Percentiles rank a stretch among this genome's conserved stretches.
Conservation (phyloP, 2,888 invertebrate genomes). For the Seira ritae region DNA sequence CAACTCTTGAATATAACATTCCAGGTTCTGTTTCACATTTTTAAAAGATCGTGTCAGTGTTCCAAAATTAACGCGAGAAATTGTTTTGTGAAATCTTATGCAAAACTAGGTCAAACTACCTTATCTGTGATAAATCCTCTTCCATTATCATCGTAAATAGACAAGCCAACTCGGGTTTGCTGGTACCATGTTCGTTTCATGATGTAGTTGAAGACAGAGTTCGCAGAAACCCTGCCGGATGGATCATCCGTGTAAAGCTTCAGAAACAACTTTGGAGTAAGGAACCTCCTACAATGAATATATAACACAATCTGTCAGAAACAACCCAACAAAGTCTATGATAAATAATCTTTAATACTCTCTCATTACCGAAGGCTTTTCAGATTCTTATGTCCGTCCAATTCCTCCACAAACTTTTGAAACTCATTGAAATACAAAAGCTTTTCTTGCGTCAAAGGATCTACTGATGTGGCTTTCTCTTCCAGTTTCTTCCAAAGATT, state of each 20-base stretch:
- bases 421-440: slow-evolving; percentile 91
- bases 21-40: slow-evolving; percentile 83
- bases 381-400: slow-evolving; percentile 49
- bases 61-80: too few species aligned
- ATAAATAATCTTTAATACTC: neutral
- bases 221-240: slow-evolving; percentile 90
- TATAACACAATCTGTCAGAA: neutral
- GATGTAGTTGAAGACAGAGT: slow-evolving; percentile 94
- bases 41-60: neutral
- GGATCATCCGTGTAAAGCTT: slow-evolving; percentile 91
- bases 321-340: slow-evolving; percentile 1
- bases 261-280: slow-evolving; percentile 91
- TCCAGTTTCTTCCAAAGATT: slow-evolving; percentile 90
- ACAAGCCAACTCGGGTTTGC: slow-evolving; percentile 94
- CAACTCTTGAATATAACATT: slow-evolving; percentile 95
- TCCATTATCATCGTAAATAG: slow-evolving; percentile 94
- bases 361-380: slow-evolving; percentile 38
- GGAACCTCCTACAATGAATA: slow-evolving; percentile 77
- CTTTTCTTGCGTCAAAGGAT: slow-evolving; percentile 84
- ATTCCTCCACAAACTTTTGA: slow-evolving; percentile 81
- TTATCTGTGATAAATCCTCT: slow-evolving; percentile 92
- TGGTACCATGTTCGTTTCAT: slow-evolving; percentile 97
- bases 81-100: too few species aligned
- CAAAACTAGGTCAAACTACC: too few species aligned
- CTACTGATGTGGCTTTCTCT: slow-evolving; percentile 83